Evolutionary conservation across 2,113 vertebrate species (phyloP).

Genomic region (Sorex fumeus): DNA sequence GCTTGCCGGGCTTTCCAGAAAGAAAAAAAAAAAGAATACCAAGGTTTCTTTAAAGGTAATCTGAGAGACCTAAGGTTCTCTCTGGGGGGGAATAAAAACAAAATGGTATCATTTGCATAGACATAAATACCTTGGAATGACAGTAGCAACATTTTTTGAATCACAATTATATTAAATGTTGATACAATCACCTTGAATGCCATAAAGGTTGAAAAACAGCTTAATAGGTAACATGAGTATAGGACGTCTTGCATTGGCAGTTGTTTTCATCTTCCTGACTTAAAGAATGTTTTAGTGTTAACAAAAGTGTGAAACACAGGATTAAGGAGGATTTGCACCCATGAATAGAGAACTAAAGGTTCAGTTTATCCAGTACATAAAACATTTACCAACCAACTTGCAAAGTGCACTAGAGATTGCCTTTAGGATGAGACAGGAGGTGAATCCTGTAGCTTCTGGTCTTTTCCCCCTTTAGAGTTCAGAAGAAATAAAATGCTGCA

Average conservation of each 20-base stretch:
- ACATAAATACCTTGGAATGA: not conserved
- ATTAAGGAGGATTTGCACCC: not conserved
- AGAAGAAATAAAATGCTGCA: constrained; percentile 6
- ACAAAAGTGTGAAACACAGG: not conserved
- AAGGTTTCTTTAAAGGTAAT: not conserved
- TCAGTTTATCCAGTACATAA: not conserved
- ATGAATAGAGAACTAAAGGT: not conserved
- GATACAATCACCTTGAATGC: too few species aligned
- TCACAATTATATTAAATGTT: too few species aligned
- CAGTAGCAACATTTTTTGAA: not conserved
- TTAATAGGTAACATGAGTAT: too few species aligned
- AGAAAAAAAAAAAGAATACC: too few species aligned
- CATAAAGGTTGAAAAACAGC: too few species aligned
- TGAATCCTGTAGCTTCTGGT: not conserved
- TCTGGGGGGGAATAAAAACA: not conserved
- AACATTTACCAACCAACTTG: constrained; percentile 1
- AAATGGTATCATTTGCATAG: not conserved
- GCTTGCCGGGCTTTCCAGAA: too few species aligned
- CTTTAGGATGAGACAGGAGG: not conserved
- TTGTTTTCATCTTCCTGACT: too few species aligned
- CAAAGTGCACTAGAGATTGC: not conserved
- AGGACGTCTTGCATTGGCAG: too few species aligned
- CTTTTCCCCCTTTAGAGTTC: constrained; percentile 34
- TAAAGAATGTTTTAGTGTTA: not conserved
- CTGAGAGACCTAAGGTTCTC: not conserved